These are phyloP conservation scores for Hecatera dysodea DNA, from an alignment of 2,888 invertebrate genomes.

Conservation along the genomic window DNA sequence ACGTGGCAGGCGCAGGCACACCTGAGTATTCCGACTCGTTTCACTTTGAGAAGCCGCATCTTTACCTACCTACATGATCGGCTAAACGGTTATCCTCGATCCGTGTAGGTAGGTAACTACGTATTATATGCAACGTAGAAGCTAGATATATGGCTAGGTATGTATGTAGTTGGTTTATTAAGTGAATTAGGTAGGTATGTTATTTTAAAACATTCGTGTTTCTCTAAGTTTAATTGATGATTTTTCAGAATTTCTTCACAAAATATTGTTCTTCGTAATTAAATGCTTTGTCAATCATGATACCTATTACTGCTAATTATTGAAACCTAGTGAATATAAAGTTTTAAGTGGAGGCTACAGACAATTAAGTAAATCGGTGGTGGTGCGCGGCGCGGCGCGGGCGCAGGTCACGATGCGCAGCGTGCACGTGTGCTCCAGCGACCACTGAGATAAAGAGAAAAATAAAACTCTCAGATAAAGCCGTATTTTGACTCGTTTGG, in stretches of 20 bases:
- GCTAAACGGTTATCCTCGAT: conserved; percentile 55
- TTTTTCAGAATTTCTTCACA: neutral
- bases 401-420: conserved; percentile 74
- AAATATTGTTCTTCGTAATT: neutral
- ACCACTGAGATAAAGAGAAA: conserved; percentile 59
- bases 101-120: conserved; percentile 21
- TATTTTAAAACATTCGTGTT: neutral
- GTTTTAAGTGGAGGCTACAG: conserved; percentile 43
- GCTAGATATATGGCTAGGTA: neutral
- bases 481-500: conserved; percentile 61
- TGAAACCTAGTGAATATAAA: neutral
- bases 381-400: conserved; percentile 59
- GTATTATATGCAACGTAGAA: neutral
- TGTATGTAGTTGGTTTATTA: neutral
- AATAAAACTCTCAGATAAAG: conserved; percentile 67
- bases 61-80: conserved; percentile 63
- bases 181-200: neutral
- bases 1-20: conserved; percentile 76
- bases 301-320: neutral
- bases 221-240: neutral
- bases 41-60: conserved; percentile 81
- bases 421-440: conserved; percentile 69
- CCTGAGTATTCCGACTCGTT: conserved; percentile 87
- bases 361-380: conserved; percentile 49
- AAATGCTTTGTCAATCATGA: neutral